Evolutionary conservation across 2,888 invertebrate species (phyloP), one percentile per base, ranked within the genome.

Genomic region (Bembecia ichneumoniformis): DNA sequence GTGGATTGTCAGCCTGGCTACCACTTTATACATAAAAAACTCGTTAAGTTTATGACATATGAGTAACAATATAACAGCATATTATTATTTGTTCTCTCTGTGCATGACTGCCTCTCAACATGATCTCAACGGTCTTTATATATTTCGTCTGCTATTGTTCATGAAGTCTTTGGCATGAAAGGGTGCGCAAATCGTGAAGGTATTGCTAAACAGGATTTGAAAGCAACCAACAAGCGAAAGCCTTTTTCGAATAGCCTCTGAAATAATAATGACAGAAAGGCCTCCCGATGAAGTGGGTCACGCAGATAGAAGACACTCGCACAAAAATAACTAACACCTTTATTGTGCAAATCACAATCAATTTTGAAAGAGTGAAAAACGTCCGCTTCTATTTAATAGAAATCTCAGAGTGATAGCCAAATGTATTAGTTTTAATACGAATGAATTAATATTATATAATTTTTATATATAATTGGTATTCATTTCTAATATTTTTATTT

Each of bases 161-260:
- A 40, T 9, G 28, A 28, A 28, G 28, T 9, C 28, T 28, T 28
- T 40, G 13, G 40, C 40, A 40, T 52, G 53, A 64, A 67, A 59
- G 48, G 54, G 55, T 54, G 57, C 58, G 52, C 46, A 56, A n/a
- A 47, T 55, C 63, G 59, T 62, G 62, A 66, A 64, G 56, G 62
- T 69, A 67, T 68, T 63, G 57, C 60, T 64, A 62, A 68, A 66
- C 58, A 64, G 63, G 64, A 66, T 66, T 62, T 58, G 57, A 63
- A 62, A 63, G 61, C 59, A 53, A 56, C 63, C 58, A 59, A 66
- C 63, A 66, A 65, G 63, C 56, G 56, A 66, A 67, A 63, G 66
- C 67, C n/a, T 64, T 65, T 70, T 68, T 58, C 62, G 54, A 59
- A 66, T 52, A 54, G 52, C 53, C 53, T 47, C 55, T 69, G 67